Percentiles rank a stretch among this genome's conserved stretches.
phyloP scores from a whole-genome alignment of 2,888 invertebrate genomes.

The Lepidocyrtinus sp. region DNA sequence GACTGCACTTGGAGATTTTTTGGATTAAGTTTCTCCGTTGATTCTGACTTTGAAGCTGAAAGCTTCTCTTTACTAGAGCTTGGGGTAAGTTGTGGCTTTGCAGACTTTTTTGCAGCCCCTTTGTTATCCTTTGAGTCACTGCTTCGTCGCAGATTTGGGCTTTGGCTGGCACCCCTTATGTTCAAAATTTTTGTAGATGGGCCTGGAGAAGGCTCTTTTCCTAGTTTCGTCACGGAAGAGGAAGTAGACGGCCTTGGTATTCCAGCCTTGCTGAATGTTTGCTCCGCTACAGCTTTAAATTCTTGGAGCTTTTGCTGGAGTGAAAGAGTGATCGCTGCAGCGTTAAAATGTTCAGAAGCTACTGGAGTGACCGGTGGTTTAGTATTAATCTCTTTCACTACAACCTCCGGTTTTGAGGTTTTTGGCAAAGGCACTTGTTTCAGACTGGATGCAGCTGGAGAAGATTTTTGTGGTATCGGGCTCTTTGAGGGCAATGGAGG shows the following conservation, averaged over 20 bases:
- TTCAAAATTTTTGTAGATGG: background rate
- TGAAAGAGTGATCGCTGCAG: constrained; percentile 32
- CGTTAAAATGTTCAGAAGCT: constrained; percentile 7
- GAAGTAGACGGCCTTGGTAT: background rate
- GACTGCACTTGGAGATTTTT: constrained; percentile 6
- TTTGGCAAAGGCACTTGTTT: too few relatives aligned
- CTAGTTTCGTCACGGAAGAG: background rate
- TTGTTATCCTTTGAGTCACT: constrained; percentile 15
- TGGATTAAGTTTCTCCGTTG: constrained; percentile 18
- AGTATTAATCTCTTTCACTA: background rate
- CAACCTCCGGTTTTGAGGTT: background rate
- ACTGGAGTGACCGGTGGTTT: too few relatives aligned
- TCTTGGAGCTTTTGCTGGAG: constrained; percentile 55
- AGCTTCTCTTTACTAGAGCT: constrained; percentile 20
- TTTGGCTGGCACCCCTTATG: background rate
- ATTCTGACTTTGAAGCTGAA: background rate
- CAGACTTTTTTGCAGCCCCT: background rate
- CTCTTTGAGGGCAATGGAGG: constrained; percentile 40
- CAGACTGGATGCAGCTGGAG: background rate
- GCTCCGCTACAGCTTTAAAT: constrained; percentile 51
- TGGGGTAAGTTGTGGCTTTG: background rate
- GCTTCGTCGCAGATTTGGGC: background rate
- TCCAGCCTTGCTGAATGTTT: constrained; percentile 50
- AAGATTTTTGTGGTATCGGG: constrained; percentile 16
- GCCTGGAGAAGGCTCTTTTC: background rate